Conservation (phyloP, 1,140 invertebrate species). For the Diachasmimorpha longicaudata region DNA sequence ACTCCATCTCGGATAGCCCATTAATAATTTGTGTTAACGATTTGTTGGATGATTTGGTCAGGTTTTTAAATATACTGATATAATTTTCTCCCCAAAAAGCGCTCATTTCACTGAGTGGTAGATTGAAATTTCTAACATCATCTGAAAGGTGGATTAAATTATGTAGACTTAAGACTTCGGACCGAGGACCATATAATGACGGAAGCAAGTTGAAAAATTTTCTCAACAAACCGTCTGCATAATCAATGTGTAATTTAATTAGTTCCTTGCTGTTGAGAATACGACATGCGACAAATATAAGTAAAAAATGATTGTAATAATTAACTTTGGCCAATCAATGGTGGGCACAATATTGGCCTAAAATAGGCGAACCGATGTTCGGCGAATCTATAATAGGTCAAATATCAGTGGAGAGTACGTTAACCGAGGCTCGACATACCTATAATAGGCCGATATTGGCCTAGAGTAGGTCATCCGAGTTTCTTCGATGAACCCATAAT, state of each 20-base stretch:
- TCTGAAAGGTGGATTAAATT: constrained; percentile 31
- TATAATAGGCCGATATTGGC: too few relatives aligned
- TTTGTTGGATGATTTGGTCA: constrained; percentile 20
- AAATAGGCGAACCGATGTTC: too few relatives aligned
- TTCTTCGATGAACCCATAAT: too few relatives aligned
- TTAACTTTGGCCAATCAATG: too few relatives aligned
- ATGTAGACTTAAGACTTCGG: constrained; percentile 30
- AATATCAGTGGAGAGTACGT: too few relatives aligned
- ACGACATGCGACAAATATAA: constrained; percentile 11
- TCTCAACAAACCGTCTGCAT: constrained; percentile 16
- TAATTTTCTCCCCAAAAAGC: constrained; percentile 31
- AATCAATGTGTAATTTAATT: constrained; percentile 7
- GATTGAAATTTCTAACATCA: constrained; percentile 27
- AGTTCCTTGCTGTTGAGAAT: constrained; percentile 8
- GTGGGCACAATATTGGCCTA: too few relatives aligned
- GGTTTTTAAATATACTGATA: constrained; percentile 20
- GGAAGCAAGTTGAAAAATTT: constrained; percentile 26
- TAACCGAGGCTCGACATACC: too few relatives aligned
- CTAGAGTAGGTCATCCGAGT: too few relatives aligned
- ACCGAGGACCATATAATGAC: constrained; percentile 19
- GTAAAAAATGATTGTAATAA: constrained; percentile 25
- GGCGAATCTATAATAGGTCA: too few relatives aligned
- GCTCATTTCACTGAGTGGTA: constrained; percentile 16
- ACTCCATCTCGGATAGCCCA: constrained; percentile 21
- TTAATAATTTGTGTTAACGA: constrained; percentile 27